Evolutionary conservation across 2,888 invertebrate species (phyloP), one percentile per base, ranked within the genome.

Genomic region (Andrena minutula): DNA sequence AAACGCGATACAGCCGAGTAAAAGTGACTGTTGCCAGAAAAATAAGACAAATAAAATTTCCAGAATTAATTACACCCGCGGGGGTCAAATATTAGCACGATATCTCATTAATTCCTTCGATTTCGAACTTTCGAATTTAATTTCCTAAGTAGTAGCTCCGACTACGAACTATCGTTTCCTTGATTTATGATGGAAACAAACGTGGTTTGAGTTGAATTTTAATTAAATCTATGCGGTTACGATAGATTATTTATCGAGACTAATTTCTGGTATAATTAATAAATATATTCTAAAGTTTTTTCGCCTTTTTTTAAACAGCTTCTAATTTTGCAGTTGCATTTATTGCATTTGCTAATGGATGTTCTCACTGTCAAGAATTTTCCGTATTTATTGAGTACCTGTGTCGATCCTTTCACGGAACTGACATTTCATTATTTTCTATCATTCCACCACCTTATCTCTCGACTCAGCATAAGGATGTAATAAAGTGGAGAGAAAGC

Each of bases 401-500:
- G 28, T n/a, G 8, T n/a, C 30, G 12, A 60, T 60, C n/a, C n/a
- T 30, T 30, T 7, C n/a, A n/a, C 32, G 20, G 30, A 60, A 68
- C 32, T 68, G 66, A 53, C 30, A 53, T 30, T 65, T 65, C 28
- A 49, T 20, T 30, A 49, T 61, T 63, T 23, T 20, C n/a, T 26
- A 35, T 32, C 10, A 69, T 58, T 58, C 32, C 12, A 56, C n/a
- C 20, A 32, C 30, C 61, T 28, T 32, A 8, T 63, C n/a, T 20
- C 53, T 3, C 28, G 26, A 2, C 20, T 69, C 53, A 1, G 20
- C 12, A 53, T 23, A 65, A 20, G 26, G 26, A 60, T 60, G 32
- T 12, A 64, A 47, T 47, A 60, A 56, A 23, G 23, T 32, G 23
- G 5, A 41, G 70, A 71, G 68, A 78, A 82, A 69, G 64, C 35